Percentiles rank a stretch among this genome's conserved stretches.
Evolutionary conservation across 1,140 invertebrate genomes (phyloP).

Genomic region (Microplitis demolitor): DNA sequence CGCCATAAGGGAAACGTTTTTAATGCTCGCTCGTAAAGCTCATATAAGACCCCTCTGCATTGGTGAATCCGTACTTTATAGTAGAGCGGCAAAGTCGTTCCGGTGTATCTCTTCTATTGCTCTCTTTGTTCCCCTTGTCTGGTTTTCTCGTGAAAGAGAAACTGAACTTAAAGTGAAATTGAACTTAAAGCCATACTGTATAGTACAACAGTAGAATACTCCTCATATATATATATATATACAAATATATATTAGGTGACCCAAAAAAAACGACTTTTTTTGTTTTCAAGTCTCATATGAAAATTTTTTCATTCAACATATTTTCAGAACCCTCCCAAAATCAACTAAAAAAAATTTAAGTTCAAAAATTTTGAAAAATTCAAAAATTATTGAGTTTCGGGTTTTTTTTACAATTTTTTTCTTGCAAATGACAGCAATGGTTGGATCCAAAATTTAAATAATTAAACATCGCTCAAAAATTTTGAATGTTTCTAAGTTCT

Average conservation of each 20-base stretch:
- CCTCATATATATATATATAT: not conserved
- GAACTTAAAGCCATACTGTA: not conserved
- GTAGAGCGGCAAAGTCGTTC: conserved; percentile 6
- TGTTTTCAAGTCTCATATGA: no score
- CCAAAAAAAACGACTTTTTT: no score
- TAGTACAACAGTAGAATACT: not conserved
- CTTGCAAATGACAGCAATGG: no score
- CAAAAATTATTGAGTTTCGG: no score
- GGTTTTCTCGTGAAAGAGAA: not conserved
- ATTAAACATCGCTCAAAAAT: no score
- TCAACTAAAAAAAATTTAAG: no score
- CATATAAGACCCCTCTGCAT: conserved; percentile 26
- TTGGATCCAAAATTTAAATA: no score
- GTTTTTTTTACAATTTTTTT: no score
- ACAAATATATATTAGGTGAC: not conserved
- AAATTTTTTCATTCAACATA: no score
- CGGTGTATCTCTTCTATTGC: conserved; percentile 7
- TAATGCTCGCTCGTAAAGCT: conserved; percentile 29
- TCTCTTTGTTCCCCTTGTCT: conserved; percentile 11
- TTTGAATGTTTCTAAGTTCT: no score
- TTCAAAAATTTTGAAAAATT: no score
- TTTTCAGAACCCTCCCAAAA: no score
- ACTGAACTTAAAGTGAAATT: not conserved
- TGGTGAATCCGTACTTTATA: conserved; percentile 12
- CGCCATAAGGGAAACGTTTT: conserved; percentile 27